Percentiles rank a stretch among this genome's conserved stretches.
Evolutionary conservation across 2,888 invertebrate genomes (phyloP).

Genomic region (Diachrysia chrysitis): DNA sequence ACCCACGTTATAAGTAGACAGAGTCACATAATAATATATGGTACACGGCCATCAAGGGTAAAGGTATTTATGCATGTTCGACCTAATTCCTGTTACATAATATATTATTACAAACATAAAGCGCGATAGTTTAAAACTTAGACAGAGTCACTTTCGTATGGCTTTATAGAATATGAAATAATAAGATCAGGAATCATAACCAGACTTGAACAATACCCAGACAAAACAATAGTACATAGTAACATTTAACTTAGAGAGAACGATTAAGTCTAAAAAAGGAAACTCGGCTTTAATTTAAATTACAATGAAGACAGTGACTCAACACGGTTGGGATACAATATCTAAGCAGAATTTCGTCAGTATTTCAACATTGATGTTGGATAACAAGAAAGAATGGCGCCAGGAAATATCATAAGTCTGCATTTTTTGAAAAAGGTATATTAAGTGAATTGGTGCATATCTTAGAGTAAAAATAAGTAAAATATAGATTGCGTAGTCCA

Average conservation of each 20-base stretch:
- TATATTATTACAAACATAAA: too few species aligned
- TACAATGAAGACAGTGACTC: conserved; percentile 58
- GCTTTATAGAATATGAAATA: background rate
- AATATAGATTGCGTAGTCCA: too few species aligned
- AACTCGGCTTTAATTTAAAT: conserved; percentile 63
- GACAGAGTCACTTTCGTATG: background rate
- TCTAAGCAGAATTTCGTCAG: conserved; percentile 55
- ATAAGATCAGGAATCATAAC: conserved; percentile 9
- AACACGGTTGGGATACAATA: conserved; percentile 50
- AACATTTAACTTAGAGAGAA: conserved; percentile 35
- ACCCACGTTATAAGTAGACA: too few species aligned
- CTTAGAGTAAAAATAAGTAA: too few species aligned
- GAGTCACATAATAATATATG: too few species aligned
- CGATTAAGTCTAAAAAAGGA: conserved; percentile 63
- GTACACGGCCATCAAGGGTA: too few species aligned
- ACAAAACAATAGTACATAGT: conserved; percentile 45
- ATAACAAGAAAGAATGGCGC: conserved; percentile 44
- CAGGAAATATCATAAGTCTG: conserved; percentile 32
- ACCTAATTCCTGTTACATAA: too few species aligned
- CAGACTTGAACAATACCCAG: conserved; percentile 32
- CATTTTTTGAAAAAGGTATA: background rate
- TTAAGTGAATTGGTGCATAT: background rate
- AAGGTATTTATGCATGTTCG: too few species aligned
- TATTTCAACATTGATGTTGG: conserved; percentile 36
- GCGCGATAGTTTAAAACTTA: too few species aligned